Evolutionary conservation across 2,888 invertebrate species (phyloP), one percentile per base, ranked within the genome.

Genomic region (Smittia sp.): DNA sequence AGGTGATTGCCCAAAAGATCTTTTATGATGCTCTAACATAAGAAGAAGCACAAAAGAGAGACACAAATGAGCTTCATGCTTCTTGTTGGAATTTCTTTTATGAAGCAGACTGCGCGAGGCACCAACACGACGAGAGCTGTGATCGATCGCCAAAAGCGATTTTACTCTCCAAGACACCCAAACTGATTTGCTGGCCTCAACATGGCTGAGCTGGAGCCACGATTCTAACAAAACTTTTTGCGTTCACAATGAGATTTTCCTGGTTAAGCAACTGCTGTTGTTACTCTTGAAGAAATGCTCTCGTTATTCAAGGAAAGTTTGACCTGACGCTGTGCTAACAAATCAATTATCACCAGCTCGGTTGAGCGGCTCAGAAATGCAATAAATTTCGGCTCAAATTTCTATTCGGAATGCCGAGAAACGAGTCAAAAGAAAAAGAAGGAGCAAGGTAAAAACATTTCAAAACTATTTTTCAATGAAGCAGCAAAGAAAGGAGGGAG

Each of bases 71-170:
- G 24, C 41, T 67, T 38, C 20, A 69, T 54, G 58, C 70, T 70
- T 70, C 58, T 69, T 70, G 52, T 70, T 58, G 70, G 58, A 58
- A 70, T 58, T 70, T 70, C 70, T 70, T 70, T 70, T 70, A 38
- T 69, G 69, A n/a, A 24, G 52, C 20, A 63, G 27, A 63, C 25
- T 13, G 4, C 1, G 27, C 15, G 15, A 58, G 25, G 25, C 63
- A 63, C 63, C 25, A 63, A 63, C 63, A 63, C 63, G 41, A 69
- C 24, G 18, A 32, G n/a, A 18, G 63, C 25, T 27, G 63, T 27
- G 63, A 63, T 63, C 63, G 63, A 63, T 63, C 63, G 63, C 63
- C 15, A 27, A 24, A 27, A 63, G 20, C 20, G 20, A 27, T 27
- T n/a, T 25, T 27, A 11, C 3, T 9, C 15, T n/a, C 18, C 25